These are phyloP conservation scores for Oreochromis mossambicus DNA, from an alignment of 2,797 vertebrate species.

Conservation along the genomic window DNA sequence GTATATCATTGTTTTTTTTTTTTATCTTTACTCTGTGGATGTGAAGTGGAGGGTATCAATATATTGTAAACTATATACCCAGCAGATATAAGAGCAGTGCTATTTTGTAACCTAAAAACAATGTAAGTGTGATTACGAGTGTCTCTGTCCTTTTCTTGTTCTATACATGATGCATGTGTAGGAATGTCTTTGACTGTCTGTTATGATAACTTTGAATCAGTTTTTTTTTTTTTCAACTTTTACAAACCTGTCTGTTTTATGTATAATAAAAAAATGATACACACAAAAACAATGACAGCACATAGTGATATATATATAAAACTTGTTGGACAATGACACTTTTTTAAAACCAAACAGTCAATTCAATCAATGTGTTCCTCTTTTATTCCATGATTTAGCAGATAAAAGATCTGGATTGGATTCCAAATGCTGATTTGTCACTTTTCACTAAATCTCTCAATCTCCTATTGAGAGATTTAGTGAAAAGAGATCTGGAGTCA, in stretches of 20 bases:
- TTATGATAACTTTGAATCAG: constrained; percentile 79
- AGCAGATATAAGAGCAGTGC: constrained; percentile 67
- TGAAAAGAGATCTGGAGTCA: background rate
- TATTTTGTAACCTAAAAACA: constrained; percentile 85
- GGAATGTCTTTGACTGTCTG: constrained; percentile 76
- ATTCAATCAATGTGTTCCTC: background rate
- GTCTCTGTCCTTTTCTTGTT: constrained; percentile 77
- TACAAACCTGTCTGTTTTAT: constrained; percentile 5
- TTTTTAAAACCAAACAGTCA: background rate
- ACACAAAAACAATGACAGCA: background rate
- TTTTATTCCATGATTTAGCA: background rate
- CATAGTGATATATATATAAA: background rate
- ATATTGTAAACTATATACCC: constrained; percentile 70
- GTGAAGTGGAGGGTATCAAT: constrained; percentile 42
- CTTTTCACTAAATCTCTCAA: background rate
- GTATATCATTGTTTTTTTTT: constrained; percentile 24
- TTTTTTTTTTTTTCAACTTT: constrained; percentile 79
- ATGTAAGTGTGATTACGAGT: constrained; percentile 80
- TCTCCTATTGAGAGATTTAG: no score
- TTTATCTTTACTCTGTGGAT: constrained; percentile 41
- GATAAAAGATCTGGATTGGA: background rate
- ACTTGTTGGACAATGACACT: background rate
- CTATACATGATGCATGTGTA: constrained; percentile 74
- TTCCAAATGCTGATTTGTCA: background rate
- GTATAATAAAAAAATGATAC: background rate